Evolutionary conservation across 2,113 vertebrate genomes (phyloP).

Genomic region (Bucco capensis): DNA sequence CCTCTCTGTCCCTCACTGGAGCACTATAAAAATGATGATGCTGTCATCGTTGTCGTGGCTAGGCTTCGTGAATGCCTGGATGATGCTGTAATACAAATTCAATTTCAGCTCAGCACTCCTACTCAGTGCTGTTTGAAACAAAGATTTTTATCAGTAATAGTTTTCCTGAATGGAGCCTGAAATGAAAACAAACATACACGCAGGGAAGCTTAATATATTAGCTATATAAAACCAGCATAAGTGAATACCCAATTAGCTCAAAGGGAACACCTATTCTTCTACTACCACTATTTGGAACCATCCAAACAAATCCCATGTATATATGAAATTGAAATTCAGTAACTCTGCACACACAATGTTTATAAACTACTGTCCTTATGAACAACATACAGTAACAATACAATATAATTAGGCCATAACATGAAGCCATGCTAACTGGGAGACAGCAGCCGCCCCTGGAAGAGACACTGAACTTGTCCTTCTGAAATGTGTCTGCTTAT

Average conservation of each 20-base stretch:
- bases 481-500: not conserved
- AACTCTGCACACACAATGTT: not conserved
- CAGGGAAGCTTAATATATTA: not conserved
- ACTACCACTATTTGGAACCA: not conserved
- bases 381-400: not conserved
- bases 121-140: not conserved
- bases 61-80: too few species aligned
- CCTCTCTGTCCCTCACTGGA: not conserved
- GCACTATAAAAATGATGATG: not conserved
- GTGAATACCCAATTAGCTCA: not conserved
- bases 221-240: not conserved
- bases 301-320: not conserved
- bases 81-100: not conserved
- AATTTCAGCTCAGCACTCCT: not conserved
- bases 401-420: not conserved
- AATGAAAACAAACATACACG: not conserved
- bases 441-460: not conserved
- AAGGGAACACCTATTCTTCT: not conserved
- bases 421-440: not conserved
- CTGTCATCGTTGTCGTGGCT: too few species aligned
- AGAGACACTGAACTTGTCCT: not conserved
- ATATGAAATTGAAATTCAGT: not conserved
- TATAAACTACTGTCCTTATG: not conserved
- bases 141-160: slow-evolving; percentile 32
- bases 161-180: slow-evolving; percentile 12